A percentile compares a stretch with the other conserved stretches of the same genome.
These are phyloP conservation scores for Ichneumon xanthorius DNA, from an alignment of 2,888 invertebrate genomes.

Conservation along the genomic window DNA sequence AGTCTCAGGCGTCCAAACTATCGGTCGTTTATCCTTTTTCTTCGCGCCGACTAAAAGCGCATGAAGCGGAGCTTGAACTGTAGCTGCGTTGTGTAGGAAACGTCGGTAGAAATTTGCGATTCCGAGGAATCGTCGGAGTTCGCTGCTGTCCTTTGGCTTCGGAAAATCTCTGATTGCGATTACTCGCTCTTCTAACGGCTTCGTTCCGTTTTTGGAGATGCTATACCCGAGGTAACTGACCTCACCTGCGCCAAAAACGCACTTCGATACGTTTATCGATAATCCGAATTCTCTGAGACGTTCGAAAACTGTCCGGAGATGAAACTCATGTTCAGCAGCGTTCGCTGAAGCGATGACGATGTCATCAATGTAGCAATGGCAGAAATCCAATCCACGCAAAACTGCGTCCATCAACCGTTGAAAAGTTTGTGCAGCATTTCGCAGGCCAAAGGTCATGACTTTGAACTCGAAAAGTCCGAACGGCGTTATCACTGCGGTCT, in stretches of 20 bases:
- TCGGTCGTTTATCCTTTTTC: conserved; percentile 53
- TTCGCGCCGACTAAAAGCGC: conserved; percentile 33
- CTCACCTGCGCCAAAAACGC: conserved; percentile 51
- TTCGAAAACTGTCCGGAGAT: conserved; percentile 65
- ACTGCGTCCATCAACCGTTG: conserved; percentile 34
- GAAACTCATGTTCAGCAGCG: conserved; percentile 55
- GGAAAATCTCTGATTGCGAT: conserved; percentile 59
- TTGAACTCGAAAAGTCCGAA: conserved; percentile 77
- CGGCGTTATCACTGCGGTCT: conserved; percentile 77
- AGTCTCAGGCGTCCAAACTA: conserved; percentile 58
- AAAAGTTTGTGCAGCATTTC: conserved; percentile 75
- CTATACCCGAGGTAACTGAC: conserved; percentile 64
- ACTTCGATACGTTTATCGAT: conserved; percentile 72
- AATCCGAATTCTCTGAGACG: conserved; percentile 67
- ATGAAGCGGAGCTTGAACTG: conserved; percentile 46
- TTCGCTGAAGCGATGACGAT: conserved; percentile 61
- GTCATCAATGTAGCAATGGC: conserved; percentile 67
- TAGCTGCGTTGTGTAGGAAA: conserved; percentile 65
- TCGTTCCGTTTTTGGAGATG: conserved; percentile 49
- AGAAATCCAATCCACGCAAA: conserved; percentile 66
- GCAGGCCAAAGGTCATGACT: conserved; percentile 74
- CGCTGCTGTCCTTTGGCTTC: conserved; percentile 44
- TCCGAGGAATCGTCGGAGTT: conserved; percentile 69
- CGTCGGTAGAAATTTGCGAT: conserved; percentile 70
- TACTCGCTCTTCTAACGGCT: conserved; percentile 63